Evolutionary conservation across 2,113 vertebrate species (phyloP), one percentile per base, ranked within the genome.

Genomic region (Tragelaphus strepsiceros): DNA sequence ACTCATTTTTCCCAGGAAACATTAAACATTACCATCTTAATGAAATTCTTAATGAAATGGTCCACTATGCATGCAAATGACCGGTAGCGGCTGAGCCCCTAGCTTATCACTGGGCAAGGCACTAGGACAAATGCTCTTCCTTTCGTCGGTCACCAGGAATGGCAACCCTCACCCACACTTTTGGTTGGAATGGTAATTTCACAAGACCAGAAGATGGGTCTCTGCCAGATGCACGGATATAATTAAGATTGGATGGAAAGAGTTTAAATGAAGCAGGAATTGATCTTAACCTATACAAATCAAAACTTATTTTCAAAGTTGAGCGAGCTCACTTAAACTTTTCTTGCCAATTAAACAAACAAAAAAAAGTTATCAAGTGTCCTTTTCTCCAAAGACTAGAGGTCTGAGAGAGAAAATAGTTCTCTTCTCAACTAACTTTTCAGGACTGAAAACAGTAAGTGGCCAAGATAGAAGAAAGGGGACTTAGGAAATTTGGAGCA

Each of bases 11-110:
- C 98, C 98, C 98, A 98, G 98, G 98, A 99, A 99, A 99, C 98
- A 98, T 99, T 99, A 99, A 99, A 99, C 99, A 99, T 99, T 99
- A 99, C 98, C 98, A 99, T 99, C 99, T 99, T 99, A 99, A 99
- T 99, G 99, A 99, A 99, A 99, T 99, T 99, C 98, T 99, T 99
- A 99, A 99, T 99, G 99, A 99, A 99, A 99, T 88, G 59, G 67
- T 99, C 98, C 98, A 97, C 98, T 98, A 85, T 98, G 99, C 98
- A 99, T 99, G 99, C 99, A 99, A 99, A 99, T 99, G 98, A 99
- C 98, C 97, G 21, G 95, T 86, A 93, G 96, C 93, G 80, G 97
- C 98, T 98, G 97, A 97, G 90, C 87, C 94, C 95, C 95, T 78
- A 59, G 86, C 98, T 99, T 98, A 99, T 98, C 98, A 90, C 96